Conservation (phyloP, 2,888 invertebrate species). For the Habroteleia sp. region DNA sequence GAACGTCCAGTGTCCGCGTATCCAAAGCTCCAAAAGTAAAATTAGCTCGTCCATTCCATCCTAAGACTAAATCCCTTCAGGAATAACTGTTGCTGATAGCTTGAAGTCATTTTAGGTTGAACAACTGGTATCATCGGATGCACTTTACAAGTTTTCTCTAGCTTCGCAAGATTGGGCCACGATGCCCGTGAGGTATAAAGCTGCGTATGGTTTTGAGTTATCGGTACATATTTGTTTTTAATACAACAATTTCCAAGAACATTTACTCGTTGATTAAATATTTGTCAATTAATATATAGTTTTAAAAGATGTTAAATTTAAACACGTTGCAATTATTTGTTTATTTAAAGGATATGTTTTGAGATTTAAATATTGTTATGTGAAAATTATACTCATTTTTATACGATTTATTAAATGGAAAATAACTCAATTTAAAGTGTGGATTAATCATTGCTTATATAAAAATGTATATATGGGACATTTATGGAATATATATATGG, state of each 20-base stretch:
- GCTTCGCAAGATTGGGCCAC: constrained; percentile 75
- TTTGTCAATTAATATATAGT: constrained; percentile 4
- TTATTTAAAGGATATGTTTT: no score
- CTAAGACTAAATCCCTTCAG: constrained; percentile 39
- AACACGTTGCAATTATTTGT: no score
- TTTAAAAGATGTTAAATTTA: no score
- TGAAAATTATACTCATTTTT: no score
- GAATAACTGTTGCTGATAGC: constrained; percentile 69
- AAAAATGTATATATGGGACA: no score
- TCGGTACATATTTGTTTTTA: constrained; percentile 76
- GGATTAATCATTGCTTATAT: no score
- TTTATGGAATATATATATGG: no score
- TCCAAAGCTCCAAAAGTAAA: constrained; percentile 82
- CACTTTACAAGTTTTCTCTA: constrained; percentile 73
- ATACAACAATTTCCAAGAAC: constrained; percentile 50
- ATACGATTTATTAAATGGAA: no score
- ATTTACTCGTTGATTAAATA: background rate
- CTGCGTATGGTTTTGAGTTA: constrained; percentile 77
- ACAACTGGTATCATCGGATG: constrained; percentile 73
- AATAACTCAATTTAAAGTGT: no score
- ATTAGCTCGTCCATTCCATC: constrained; percentile 60
- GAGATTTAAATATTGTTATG: no score
- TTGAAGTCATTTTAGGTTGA: constrained; percentile 72
- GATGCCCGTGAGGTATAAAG: constrained; percentile 73
- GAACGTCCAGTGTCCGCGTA: constrained; percentile 85